A percentile compares a stretch with the other conserved stretches of the same genome.
Conservation (phyloP, 2,888 invertebrate genomes). For the Venusia cambrica region DNA sequence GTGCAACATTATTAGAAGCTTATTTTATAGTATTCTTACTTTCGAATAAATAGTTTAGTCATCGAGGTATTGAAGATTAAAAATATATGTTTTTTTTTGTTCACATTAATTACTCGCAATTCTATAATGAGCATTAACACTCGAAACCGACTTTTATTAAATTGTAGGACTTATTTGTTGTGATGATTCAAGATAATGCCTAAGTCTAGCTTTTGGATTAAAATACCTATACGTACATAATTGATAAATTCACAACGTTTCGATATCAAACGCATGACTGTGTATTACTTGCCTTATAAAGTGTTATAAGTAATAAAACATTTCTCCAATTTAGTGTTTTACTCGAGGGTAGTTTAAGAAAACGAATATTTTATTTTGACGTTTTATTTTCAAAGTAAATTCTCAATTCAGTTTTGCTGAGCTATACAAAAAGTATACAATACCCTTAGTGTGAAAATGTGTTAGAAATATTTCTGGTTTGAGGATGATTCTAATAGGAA, state of each 20-base stretch:
- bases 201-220: constrained; percentile 17
- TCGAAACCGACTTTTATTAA: no score
- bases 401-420: constrained; percentile 25
- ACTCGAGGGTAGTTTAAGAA: constrained; percentile 21
- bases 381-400: constrained; percentile 42
- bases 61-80: no score
- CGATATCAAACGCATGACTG: constrained; percentile 24
- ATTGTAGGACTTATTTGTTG: no score
- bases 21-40: constrained; percentile 22
- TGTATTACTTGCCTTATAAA: constrained; percentile 23
- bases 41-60: constrained; percentile 18
- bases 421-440: constrained; percentile 28
- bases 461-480: no score
- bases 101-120: no score
- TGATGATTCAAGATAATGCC: no score
- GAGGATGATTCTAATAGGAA: no score
- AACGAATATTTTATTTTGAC: constrained; percentile 34
- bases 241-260: constrained; percentile 21
- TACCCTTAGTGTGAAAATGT: no score
- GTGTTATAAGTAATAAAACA: constrained; percentile 19
- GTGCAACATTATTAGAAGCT: constrained; percentile 6
- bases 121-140: no score
- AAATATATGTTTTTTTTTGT: no score
- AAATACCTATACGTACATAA: constrained; percentile 23
- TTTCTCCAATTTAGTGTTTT: constrained; percentile 10